phyloP scores from a whole-genome alignment of 92 coral and sea anemone species.

The Palythoa heliodiscus region DNA sequence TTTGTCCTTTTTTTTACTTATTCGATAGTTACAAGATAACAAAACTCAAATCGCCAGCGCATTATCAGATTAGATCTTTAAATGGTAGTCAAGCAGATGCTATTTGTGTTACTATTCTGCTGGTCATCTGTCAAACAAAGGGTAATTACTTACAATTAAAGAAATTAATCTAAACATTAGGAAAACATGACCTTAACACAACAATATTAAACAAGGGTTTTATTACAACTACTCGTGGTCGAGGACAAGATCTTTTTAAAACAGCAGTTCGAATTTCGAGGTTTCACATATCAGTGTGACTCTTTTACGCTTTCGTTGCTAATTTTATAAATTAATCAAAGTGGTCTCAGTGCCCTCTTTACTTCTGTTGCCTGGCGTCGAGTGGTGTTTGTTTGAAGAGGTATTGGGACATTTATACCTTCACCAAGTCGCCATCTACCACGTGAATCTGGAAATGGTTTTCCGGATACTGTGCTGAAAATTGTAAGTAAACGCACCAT shows the following conservation, averaged over 20 bases:
- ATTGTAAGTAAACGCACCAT: not conserved
- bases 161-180: not conserved
- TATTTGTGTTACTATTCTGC: slow-evolving; percentile 1
- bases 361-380: not conserved
- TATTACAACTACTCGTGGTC: not conserved
- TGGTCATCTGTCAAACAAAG: not conserved
- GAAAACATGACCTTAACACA: not conserved
- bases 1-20: not conserved
- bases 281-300: not conserved
- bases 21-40: not conserved
- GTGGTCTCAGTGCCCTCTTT: slow-evolving; percentile 6
- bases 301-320: not conserved
- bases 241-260: not conserved
- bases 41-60: not conserved
- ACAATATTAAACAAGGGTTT: not conserved
- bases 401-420: not conserved
- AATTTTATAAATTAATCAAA: not conserved
- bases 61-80: not conserved
- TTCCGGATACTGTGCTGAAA: not conserved
- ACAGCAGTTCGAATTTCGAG: not conserved
- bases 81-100: not conserved
- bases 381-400: not conserved
- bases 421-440: not conserved
- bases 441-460: not conserved
- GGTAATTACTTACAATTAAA: not conserved